Evolutionary conservation across 2,113 vertebrate genomes (phyloP).

Genomic region (Coptodon rendalli): DNA sequence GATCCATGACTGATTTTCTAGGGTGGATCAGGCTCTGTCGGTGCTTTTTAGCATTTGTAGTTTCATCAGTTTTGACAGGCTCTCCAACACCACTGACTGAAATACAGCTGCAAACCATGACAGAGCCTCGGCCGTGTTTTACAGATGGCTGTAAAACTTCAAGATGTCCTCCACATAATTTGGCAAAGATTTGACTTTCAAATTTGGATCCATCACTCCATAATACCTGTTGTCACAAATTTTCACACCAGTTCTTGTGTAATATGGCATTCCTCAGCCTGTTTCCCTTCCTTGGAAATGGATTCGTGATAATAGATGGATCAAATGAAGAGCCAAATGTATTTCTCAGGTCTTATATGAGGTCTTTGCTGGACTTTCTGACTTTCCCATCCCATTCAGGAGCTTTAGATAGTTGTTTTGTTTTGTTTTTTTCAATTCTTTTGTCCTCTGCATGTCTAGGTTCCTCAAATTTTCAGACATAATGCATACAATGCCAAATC

Average conservation of each 20-base stretch:
- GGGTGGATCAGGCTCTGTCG: not conserved
- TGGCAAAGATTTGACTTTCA: not conserved
- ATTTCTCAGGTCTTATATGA: not conserved
- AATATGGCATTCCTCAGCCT: not conserved
- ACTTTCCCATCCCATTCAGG: not conserved
- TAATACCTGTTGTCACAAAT: not conserved
- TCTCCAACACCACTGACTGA: not conserved
- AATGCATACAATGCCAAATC: no score
- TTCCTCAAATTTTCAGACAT: not conserved
- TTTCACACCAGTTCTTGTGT: not conserved
- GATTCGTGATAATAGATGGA: not conserved
- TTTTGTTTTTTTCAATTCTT: rapidly evolving
- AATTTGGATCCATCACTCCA: not conserved
- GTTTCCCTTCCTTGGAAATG: not conserved
- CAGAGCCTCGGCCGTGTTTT: not conserved
- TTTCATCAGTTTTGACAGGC: not conserved
- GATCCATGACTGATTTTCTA: not conserved
- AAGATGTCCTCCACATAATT: not conserved
- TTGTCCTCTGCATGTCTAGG: not conserved
- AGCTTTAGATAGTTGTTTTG: not conserved
- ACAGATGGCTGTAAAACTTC: not conserved
- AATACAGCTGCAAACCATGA: not conserved
- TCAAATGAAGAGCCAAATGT: not conserved
- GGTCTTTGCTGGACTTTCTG: not conserved
- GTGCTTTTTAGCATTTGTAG: not conserved